A percentile compares a stretch with the other conserved stretches of the same genome.
Evolutionary conservation across 2,888 invertebrate genomes (phyloP).

Genomic region (Drosophila mayaguana): DNA sequence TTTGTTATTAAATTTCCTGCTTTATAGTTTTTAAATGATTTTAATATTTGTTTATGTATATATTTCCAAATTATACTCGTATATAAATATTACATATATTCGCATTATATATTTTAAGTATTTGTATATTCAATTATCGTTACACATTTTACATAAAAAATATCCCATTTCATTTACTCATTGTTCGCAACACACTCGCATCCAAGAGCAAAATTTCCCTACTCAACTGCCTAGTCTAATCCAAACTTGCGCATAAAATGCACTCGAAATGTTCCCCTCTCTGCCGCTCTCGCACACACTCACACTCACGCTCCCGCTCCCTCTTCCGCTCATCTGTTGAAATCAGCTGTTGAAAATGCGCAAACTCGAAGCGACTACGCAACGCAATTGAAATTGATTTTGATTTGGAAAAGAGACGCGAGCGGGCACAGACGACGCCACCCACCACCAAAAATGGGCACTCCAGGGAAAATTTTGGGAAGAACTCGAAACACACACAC

Average conservation of each 20-base stretch:
- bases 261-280: constrained; percentile 20
- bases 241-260: constrained; percentile 43
- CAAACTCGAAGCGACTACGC: constrained; percentile 78
- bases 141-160: neutral
- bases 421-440: constrained; percentile 15
- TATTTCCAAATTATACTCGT: neutral
- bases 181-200: neutral
- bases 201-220: constrained; percentile 4
- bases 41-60: neutral
- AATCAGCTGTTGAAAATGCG: constrained; percentile 73
- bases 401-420: constrained; percentile 32
- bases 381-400: constrained; percentile 77
- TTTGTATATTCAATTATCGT: neutral
- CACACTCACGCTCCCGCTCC: neutral
- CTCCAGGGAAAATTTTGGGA: constrained; percentile 53
- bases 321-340: neutral
- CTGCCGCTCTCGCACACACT: constrained; percentile 1
- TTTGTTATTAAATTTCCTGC: too few relatives aligned
- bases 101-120: neutral
- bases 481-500: constrained; percentile 15
- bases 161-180: neutral
- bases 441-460: constrained; percentile 52
- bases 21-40: too few relatives aligned
- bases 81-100: neutral
- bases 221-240: constrained; percentile 16